Base-by-base conservation (phyloP, 1,140 invertebrate species). In the Procambarus clarkii region DNA sequence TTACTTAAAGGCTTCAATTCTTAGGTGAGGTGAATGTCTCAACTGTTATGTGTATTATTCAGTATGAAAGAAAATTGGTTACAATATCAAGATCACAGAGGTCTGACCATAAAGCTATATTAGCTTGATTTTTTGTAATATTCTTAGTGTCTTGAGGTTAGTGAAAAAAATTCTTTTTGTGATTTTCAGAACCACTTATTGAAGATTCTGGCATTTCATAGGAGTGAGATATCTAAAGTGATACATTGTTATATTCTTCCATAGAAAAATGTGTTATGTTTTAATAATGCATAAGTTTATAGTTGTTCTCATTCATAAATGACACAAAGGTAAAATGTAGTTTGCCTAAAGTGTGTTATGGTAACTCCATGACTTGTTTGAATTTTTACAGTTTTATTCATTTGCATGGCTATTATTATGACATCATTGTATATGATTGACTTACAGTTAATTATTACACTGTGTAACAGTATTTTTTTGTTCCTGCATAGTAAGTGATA, bases 221-320 rank as follows among this genome's bases (percentile, higher is more conserved):
- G 54, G 24, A 82, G 60, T 82, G 80, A 45, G 54, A 82, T 58
- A n/a, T 54, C 5, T 13, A 50, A 54, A 54, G 50, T 54, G 50
- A 54, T 54, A 54, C 8, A 54, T 54, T 54, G 50, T 77, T 77
- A 87, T 58, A 50, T 60, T 74, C n/a, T 45, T 87, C 21, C 69
- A n/a, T 45, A 85, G 50, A 45, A 77, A 77, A 87, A 87, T 87
- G 85, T 87, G 74, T 87, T 87, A 87, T 87, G 85, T 87, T 87
- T 44, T 87, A 87, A 87, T 87, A 87, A 87, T 87, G 85, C 85
- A 87, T 87, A 87, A 79, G 76, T 45, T 34, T 87, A 60, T 54
- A 21, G 71, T 87, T 64, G 18, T 86, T 77, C 60, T 64, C 60
- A 64, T 11, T 64, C 13, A 21, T 18, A 64, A 64, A 64, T 64